Evolutionary conservation across 2,113 vertebrate genomes (phyloP), one percentile per base, ranked within the genome.

Genomic region (Tyrannus savana): DNA sequence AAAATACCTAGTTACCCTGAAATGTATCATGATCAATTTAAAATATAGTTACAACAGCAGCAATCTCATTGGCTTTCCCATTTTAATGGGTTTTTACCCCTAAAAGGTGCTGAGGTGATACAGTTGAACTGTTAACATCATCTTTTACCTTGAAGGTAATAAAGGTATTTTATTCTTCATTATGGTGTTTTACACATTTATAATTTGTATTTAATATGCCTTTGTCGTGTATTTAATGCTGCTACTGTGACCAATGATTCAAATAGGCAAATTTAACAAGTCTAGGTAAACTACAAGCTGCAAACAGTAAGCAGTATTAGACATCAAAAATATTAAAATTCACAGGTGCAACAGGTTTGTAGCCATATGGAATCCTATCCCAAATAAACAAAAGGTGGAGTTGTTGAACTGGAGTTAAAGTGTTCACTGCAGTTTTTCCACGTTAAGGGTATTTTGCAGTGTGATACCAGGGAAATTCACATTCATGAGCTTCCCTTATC

Each of bases 341-440:
- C 22, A n/a, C 42, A 55, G 28, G 7, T 10, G 4, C 7, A 59
- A 24, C 6, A 44, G 5, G 3, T 42, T 60, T 30, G 4, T 6
- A 71, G 22, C 14, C 9, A 60, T 25, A 60, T 33, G 14, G 42
- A 91, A 62, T 1, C n/a, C 19, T 52, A 10, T 4, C 5, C 19
- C 60, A 74, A 58, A 16, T 9, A 50, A 69, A 13, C 4, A 60
- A 64, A 64, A 41, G 7, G 30, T 2, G 7, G 16, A 37, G 7
- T 4, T 47, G 7, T 25, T 81, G 14, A 72, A 23, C 24, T 19
- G n/a, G 10, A 23, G 12, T 53, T 78, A 14, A 55, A 80, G 3
- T 2, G 1, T 49, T 49, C 28, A n/a, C 11, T 71, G 19, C 2
- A 8, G 0, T 18, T 74, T 69, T 64, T 47, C 12, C 41, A 0